Evolutionary conservation across 2,797 vertebrate species (phyloP).

Genomic region (Carapus acus): DNA sequence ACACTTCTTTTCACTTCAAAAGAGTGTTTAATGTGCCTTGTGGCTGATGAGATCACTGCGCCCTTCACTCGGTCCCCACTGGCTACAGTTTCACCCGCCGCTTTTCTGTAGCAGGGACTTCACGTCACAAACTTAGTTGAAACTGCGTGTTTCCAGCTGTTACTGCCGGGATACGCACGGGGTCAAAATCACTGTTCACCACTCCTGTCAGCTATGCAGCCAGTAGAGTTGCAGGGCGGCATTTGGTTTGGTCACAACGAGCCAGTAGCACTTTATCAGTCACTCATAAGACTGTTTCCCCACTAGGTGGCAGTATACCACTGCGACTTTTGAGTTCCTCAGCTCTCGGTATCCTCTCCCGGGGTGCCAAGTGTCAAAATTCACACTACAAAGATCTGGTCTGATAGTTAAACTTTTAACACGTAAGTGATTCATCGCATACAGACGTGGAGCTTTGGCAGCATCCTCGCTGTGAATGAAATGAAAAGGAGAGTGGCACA

Average conservation of each 20-base stretch:
- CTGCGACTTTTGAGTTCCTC: slow-evolving; percentile 23
- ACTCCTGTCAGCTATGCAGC: slow-evolving; percentile 27
- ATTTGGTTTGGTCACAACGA: slow-evolving; percentile 12
- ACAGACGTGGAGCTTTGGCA: slow-evolving; percentile 5
- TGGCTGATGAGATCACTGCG: slow-evolving; percentile 39
- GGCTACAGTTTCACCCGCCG: slow-evolving; percentile 11
- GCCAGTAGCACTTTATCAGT: slow-evolving; percentile 36
- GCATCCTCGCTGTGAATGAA: slow-evolving; percentile 7
- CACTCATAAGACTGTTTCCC: slow-evolving; percentile 18
- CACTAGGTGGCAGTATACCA: slow-evolving; percentile 60
- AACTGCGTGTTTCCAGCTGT: neutral
- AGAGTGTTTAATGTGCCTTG: slow-evolving; percentile 60
- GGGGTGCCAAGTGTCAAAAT: slow-evolving; percentile 46
- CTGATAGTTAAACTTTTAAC: slow-evolving; percentile 13
- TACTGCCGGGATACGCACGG: slow-evolving; percentile 16
- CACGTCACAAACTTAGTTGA: neutral
- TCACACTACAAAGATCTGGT: slow-evolving; percentile 45
- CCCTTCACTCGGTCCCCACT: slow-evolving; percentile 23
- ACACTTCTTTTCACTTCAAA: slow-evolving; percentile 19
- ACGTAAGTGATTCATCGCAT: slow-evolving; percentile 3
- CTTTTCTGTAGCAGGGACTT: slow-evolving; percentile 15
- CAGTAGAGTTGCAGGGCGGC: slow-evolving; percentile 33
- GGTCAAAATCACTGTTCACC: neutral
- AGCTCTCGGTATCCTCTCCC: slow-evolving; percentile 15
- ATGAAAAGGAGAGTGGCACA: slow-evolving; percentile 13